Evolutionary conservation across 2,113 vertebrate genomes (phyloP), one percentile per base, ranked within the genome.

Genomic region (Tyrannus savana): DNA sequence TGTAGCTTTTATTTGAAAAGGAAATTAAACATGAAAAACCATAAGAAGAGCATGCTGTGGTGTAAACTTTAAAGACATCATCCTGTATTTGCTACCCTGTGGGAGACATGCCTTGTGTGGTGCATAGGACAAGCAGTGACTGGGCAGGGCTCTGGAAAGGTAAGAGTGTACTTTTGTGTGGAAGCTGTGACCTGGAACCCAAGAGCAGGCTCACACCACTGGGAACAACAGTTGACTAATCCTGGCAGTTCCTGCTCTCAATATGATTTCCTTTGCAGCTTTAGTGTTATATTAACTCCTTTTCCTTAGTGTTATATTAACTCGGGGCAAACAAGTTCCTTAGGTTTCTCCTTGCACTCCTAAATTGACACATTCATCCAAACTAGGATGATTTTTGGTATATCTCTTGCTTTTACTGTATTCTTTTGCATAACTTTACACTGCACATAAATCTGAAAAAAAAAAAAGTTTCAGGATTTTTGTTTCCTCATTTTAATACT

Each of bases 141-240:
- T 37, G 59, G 58, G 74, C 84, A 90, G 66, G 86, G 66, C 89
- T 68, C 7, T 14, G 69, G 56, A 82, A 69, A 94, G 69, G 84
- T 82, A 91, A 74, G 89, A 84, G 87, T 41, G 76, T 75, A 64
- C 81, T 91, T 96, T 96, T 96, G 94, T 97, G 89, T 84, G 71
- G 73, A 60, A 91, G 90, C 95, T 0, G 3, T 96, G 95, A 96
- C 88, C 94, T 95, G 95, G 94, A 97, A 96, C 93, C 35, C 82
- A 31, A 37, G 78, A 86, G 87, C 71, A 71, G 66, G 67, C 75
- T 91, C 3, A 0, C 50, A 35, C 50, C 30, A 7, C 28, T 0
- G 3, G 76, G 41, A 91, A 33, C 35, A 85, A 68, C 5, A 19
- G 25, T 44, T 91, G 75, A 87, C 68, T 93, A 60, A 80, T 83